Evolutionary conservation across 2,888 invertebrate genomes (phyloP).

Genomic region (Hypomecis punctinalis): DNA sequence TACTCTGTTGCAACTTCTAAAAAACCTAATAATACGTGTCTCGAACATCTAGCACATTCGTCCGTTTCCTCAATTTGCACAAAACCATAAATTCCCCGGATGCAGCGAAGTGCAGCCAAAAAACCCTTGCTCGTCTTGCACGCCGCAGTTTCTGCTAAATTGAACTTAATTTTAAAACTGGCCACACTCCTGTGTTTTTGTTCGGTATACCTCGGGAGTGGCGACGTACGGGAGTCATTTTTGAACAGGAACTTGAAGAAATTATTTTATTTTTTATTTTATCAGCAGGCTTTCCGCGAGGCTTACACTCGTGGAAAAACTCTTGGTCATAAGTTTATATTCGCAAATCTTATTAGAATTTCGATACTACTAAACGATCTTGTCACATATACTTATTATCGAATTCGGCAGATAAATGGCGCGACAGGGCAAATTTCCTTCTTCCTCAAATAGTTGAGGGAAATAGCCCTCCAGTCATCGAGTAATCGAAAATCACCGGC

Average conservation of each 20-base stretch:
- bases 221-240: constrained; percentile 48
- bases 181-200: constrained; percentile 67
- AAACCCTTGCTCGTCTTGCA: constrained; percentile 55
- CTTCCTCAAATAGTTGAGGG: too few relatives aligned
- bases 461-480: too few relatives aligned
- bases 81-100: constrained; percentile 34
- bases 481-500: too few relatives aligned
- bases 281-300: too few relatives aligned
- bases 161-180: constrained; percentile 77
- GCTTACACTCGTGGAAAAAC: too few relatives aligned
- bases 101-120: constrained; percentile 46
- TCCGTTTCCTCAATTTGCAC: constrained; percentile 35
- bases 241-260: not conserved
- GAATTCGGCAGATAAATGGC: too few relatives aligned
- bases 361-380: too few relatives aligned
- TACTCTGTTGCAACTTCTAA: not conserved
- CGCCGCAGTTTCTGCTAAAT: constrained; percentile 66
- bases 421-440: too few relatives aligned
- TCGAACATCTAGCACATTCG: constrained; percentile 4
- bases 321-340: too few relatives aligned
- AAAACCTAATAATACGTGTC: constrained; percentile 3
- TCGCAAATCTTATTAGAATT: too few relatives aligned
- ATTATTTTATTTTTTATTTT: too few relatives aligned
- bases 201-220: constrained; percentile 50
- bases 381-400: too few relatives aligned